phyloP scores from a whole-genome alignment of 2,113 vertebrate species.

The Pholis gunnellus region DNA sequence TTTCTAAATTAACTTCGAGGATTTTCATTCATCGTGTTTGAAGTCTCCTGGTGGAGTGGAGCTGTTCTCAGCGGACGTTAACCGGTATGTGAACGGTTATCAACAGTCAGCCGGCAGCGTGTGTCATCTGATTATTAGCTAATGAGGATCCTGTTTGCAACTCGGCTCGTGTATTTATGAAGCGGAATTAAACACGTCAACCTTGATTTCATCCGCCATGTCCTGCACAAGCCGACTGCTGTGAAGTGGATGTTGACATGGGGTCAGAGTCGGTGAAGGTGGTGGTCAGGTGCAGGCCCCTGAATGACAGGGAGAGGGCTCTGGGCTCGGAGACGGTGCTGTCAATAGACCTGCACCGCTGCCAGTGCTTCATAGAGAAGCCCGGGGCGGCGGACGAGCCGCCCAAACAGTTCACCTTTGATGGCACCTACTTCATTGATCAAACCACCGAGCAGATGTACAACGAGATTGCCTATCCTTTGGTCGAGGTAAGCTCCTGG shows the following conservation, averaged over 20 bases:
- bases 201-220: background rate
- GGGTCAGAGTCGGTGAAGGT: conserved; percentile 88
- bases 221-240: background rate
- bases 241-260: conserved; percentile 71
- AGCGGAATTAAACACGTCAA: background rate
- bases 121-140: too few relatives aligned
- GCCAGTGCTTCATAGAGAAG: conserved; percentile 88
- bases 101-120: too few relatives aligned
- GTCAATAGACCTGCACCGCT: conserved; percentile 79
- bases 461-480: conserved; percentile 88
- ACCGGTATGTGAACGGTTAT: background rate
- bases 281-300: conserved; percentile 87
- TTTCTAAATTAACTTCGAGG: background rate
- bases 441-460: conserved; percentile 91
- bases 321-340: conserved; percentile 83
- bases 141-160: too few relatives aligned
- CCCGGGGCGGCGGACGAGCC: conserved; percentile 80
- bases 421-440: conserved; percentile 86
- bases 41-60: too few relatives aligned
- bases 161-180: background rate
- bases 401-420: conserved; percentile 92
- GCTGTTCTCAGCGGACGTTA: background rate
- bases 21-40: background rate
- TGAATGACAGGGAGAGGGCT: conserved; percentile 85
- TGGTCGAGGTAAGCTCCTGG: conserved; percentile 88